phyloP scores from a whole-genome alignment of 1,140 invertebrate species.

The Cydia splendana region DNA sequence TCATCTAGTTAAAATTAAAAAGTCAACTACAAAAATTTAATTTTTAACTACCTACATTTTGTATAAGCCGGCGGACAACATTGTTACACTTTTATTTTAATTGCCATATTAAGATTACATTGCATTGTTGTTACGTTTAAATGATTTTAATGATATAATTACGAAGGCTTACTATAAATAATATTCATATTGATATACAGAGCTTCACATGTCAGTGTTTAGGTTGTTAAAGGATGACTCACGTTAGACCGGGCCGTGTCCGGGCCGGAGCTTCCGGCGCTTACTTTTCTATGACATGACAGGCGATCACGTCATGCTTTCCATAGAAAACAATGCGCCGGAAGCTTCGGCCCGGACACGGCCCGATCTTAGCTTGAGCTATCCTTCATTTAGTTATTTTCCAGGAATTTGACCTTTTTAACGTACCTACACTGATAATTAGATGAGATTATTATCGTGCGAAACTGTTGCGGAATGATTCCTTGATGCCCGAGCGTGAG shows the following conservation, averaged over 20 bases:
- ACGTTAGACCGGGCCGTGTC: too few relatives aligned
- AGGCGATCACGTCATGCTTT: too few relatives aligned
- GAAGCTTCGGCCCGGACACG: too few relatives aligned
- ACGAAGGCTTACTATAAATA: background rate
- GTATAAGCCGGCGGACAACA: background rate
- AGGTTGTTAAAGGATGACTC: background rate
- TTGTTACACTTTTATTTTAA: conserved; percentile 11
- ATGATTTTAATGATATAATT: conserved; percentile 3
- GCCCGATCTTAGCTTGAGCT: background rate
- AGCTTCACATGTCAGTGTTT: background rate
- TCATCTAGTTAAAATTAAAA: too few relatives aligned
- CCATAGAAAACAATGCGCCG: too few relatives aligned
- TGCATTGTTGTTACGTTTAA: conserved; percentile 2
- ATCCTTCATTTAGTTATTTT: background rate
- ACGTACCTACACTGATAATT: background rate
- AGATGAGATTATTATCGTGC: conserved; percentile 4
- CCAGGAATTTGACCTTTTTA: background rate
- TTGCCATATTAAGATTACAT: background rate
- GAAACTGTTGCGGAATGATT: background rate
- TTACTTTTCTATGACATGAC: too few relatives aligned
- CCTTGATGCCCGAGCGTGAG: background rate
- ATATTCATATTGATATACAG: conserved; percentile 1
- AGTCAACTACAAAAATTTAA: too few relatives aligned
- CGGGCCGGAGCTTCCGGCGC: too few relatives aligned
- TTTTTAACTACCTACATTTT: too few relatives aligned